These are phyloP conservation scores for Nymphalis io DNA, from an alignment of 1,140 invertebrate genomes.

Conservation along the genomic window DNA sequence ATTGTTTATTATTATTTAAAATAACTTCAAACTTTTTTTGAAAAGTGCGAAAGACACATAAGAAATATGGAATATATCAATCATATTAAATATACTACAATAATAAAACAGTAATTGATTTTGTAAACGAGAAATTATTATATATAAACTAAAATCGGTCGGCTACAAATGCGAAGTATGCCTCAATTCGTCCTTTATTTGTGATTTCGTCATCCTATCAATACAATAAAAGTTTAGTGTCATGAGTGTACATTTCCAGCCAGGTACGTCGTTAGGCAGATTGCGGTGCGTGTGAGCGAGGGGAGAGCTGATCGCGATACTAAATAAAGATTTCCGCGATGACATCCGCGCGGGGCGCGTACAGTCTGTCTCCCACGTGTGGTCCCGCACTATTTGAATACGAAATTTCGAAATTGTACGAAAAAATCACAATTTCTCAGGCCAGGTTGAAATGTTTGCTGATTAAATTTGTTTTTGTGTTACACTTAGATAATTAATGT, in stretches of 20 bases:
- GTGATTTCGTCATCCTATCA: conserved; percentile 20
- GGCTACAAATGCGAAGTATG: background rate
- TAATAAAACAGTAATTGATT: no score
- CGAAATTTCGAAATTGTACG: background rate
- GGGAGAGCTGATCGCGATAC: conserved; percentile 59
- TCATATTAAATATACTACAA: no score
- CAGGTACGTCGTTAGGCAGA: conserved; percentile 39
- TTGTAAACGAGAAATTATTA: no score
- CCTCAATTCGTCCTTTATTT: background rate
- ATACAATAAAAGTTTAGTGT: conserved; percentile 29
- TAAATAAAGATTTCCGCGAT: conserved; percentile 74
- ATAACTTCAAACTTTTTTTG: background rate
- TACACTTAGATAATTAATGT: no score
- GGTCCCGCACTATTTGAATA: conserved; percentile 27
- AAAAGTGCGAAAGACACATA: background rate
- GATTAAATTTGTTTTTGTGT: background rate
- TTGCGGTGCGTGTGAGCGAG: conserved; percentile 63
- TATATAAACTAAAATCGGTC: no score
- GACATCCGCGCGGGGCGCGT: conserved; percentile 59
- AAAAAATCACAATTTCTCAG: background rate
- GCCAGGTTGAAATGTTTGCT: background rate
- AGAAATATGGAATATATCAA: background rate
- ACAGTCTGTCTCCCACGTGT: conserved; percentile 53
- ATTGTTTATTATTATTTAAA: background rate
- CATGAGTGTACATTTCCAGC: conserved; percentile 44